Percentiles rank a stretch among this genome's conserved stretches.
These are phyloP conservation scores for Oncorhynchus gorbuscha DNA, from an alignment of 2,113 vertebrate species.

Conservation along the genomic window DNA sequence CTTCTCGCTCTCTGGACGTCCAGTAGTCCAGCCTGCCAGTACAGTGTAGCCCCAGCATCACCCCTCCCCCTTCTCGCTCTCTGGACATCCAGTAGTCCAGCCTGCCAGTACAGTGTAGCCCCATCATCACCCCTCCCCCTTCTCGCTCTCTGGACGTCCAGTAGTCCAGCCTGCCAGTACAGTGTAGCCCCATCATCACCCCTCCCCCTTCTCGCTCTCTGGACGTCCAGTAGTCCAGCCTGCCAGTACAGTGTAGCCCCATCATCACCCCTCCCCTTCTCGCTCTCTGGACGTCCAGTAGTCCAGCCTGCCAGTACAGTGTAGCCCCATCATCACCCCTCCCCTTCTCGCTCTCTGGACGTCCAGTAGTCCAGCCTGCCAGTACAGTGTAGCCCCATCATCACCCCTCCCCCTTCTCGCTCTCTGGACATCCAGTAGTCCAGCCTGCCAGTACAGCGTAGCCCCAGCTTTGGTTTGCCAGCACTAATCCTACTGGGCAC, in stretches of 20 bases:
- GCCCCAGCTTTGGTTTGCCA: constrained; percentile 20
- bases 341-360: not conserved
- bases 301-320: constrained; percentile 7
- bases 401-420: not conserved
- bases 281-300: not conserved
- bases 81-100: not conserved
- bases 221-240: constrained; percentile 1
- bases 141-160: not conserved
- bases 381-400: too few species aligned
- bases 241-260: constrained; percentile 7
- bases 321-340: constrained; percentile 6
- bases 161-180: constrained; percentile 10
- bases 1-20: not conserved
- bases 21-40: constrained; percentile 9
- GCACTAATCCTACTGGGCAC: constrained; percentile 42
- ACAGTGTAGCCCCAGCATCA: constrained; percentile 12
- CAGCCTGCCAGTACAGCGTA: constrained; percentile 7
- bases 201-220: not conserved
- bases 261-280: not conserved
- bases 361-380: too few species aligned
- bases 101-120: constrained; percentile 8
- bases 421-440: not conserved
- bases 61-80: not conserved
- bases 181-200: constrained; percentile 4
- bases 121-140: constrained; percentile 7